Base-by-base conservation (phyloP, 2,888 invertebrate species). In the Megalurothrips usitatus region DNA sequence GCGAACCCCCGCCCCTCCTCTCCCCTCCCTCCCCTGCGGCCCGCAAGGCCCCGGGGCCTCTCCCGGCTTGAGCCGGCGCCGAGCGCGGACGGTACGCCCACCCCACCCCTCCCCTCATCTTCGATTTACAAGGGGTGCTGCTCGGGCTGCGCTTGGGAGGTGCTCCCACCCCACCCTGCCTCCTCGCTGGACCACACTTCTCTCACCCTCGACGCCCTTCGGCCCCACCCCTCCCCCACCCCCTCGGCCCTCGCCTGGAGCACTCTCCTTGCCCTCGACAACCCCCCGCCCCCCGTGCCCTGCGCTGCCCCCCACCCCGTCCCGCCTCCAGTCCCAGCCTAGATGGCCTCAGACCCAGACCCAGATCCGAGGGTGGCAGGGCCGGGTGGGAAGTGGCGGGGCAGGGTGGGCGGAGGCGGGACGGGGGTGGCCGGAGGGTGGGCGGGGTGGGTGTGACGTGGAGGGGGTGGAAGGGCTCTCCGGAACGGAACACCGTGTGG, bases 71-170 rank as follows among this genome's bases (percentile, higher is more conserved):
- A 75, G 68, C 68, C 68, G 68, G 68, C 68, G 68, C 68, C 68
- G 68, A 75, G 23, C 68, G 68, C 10, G 68, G 23, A 58, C 58
- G 58, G 58, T 58, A 58, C 58, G 19, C 26, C 68, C 68, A 75
- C 68, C 68, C 68, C 68, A 11, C 68, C 68, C 68, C 23, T 26
- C 12, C 68, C 68, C 68, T 26, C 68, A 26, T 75, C 68, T 75
- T 75, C 68, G 68, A 75, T 75, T 75, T 75, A 75, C 68, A 75
- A 75, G 26, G 68, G 68, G 68, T 75, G 68, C 68, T 75, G 68
- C 68, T 75, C 23, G 84, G 85, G 85, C 84, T 84, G 84, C 82
- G 81, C 83, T 81, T 80, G 78, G 75, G 34, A 43, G 34, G 78
- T 82, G 79, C 82, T 82, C 81, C 81, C 26, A 43, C 58, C 80